A percentile compares a stretch with the other conserved stretches of the same genome.
phyloP scores from a whole-genome alignment of 2,888 invertebrate species.

The Acronicta psi region DNA sequence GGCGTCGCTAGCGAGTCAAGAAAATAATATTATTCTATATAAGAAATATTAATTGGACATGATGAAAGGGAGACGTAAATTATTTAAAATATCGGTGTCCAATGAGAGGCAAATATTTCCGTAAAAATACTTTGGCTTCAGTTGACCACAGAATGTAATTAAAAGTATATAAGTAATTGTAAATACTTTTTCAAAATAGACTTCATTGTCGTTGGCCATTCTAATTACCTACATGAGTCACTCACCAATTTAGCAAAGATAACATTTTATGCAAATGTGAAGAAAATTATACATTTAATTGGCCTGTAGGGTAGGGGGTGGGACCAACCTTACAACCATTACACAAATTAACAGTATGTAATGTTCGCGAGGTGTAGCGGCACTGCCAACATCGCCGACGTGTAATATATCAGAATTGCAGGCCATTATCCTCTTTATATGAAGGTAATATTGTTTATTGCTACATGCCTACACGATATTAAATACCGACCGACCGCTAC shows the following conservation, averaged over 20 bases:
- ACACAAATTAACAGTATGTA: conserved; percentile 65
- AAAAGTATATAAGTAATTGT: too few relatives aligned
- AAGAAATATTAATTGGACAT: too few relatives aligned
- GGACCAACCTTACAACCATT: conserved; percentile 56
- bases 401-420: conserved; percentile 56
- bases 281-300: conserved; percentile 49
- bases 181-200: neutral
- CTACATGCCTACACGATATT: conserved; percentile 45
- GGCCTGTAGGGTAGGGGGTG: conserved; percentile 29
- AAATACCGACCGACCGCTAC: conserved; percentile 32
- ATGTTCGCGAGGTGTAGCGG: conserved; percentile 49
- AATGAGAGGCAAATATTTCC: too few relatives aligned
- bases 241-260: conserved; percentile 32
- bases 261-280: conserved; percentile 54
- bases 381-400: conserved; percentile 54
- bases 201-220: neutral
- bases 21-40: too few relatives aligned
- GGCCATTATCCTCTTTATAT: conserved; percentile 54
- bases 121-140: neutral
- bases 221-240: conserved; percentile 18
- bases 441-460: conserved; percentile 56
- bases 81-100: too few relatives aligned
- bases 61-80: too few relatives aligned
- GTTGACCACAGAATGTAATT: neutral
- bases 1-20: too few relatives aligned